Base-by-base conservation (phyloP, 2,113 vertebrate species). In the Seriola rivoliana region DNA sequence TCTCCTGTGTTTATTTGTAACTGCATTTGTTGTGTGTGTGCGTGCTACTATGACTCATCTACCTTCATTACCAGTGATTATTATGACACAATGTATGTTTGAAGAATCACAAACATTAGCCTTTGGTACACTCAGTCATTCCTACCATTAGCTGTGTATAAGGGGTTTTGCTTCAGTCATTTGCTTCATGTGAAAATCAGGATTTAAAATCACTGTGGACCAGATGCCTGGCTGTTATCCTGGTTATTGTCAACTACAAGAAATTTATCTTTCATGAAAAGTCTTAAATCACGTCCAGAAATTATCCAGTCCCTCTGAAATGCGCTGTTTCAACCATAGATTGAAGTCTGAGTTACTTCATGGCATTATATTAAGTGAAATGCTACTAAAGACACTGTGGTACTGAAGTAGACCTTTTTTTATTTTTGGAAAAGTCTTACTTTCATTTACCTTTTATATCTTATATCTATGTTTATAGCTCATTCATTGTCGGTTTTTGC, bases 31-130 rank as follows among this genome's bases (percentile, higher is more conserved):
- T 11, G 9, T 52, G 68, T 52, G 68, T 29, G 14, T 69, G 71
- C 74, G 17, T 32, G 38, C 75, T 66, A 29, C 8, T 29, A 16
- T 16, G 10, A 36, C 44, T 81, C 80, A 75, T 74, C 48, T 72
- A 81, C 42, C 75, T 85, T 85, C 57, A 87, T 78, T 73, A 42
- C 75, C 86, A 76, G 65, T 80, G 69, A 71, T 89, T 48, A 72
- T 80, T 67, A 64, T 75, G 80, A 38, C 58, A 64, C 36, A 68
- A 14, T 32, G 14, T 72, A 52, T 73, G 71, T 83, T 52, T 60
- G 44, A 69, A 75, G 65, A 40, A 63, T 67, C 81, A 89, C 87
- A 88, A 84, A 87, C 80, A 70, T 85, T 34, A 14, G 42, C 23
- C 34, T 63, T 50, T 64, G 55, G 13, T 55, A 62, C 16, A 44